phyloP scores from a whole-genome alignment of 2,113 vertebrate genomes.

The Oxyura jamaicensis region DNA sequence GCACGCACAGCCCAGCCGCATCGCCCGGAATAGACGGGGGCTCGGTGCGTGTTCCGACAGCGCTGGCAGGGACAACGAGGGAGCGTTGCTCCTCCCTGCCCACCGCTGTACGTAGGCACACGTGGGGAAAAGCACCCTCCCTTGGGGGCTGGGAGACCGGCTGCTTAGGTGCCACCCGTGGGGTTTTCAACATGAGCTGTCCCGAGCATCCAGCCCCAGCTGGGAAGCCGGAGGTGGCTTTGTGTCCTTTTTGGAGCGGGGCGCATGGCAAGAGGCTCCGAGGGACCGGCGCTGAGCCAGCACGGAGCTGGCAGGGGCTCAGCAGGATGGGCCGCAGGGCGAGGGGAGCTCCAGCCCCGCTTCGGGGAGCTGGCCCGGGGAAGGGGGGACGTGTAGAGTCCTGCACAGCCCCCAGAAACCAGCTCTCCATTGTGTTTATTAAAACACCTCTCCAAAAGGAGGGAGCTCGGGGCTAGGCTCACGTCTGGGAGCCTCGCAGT shows the following conservation, averaged over 20 bases:
- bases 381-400: accelerated
- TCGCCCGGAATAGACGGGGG: not conserved
- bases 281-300: not conserved
- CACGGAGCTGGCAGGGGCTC: not conserved
- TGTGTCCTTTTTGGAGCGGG: not conserved
- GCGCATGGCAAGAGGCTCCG: too few relatives aligned
- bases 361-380: not conserved
- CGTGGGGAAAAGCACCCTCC: not conserved
- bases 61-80: not conserved
- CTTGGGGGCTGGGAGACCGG: not conserved
- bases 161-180: not conserved
- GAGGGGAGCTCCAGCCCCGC: not conserved
- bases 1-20: not conserved
- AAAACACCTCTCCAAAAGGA: not conserved
- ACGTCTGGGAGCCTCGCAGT: not conserved
- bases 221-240: not conserved
- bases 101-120: not conserved
- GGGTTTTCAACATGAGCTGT: too few relatives aligned
- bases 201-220: not conserved
- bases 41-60: not conserved
- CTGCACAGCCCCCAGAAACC: not conserved
- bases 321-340: not conserved
- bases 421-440: not conserved
- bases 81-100: not conserved
- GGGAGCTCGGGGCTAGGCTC: not conserved